These are phyloP conservation scores for Atta colombica DNA, from an alignment of 1,140 invertebrate species.

Conservation along the genomic window DNA sequence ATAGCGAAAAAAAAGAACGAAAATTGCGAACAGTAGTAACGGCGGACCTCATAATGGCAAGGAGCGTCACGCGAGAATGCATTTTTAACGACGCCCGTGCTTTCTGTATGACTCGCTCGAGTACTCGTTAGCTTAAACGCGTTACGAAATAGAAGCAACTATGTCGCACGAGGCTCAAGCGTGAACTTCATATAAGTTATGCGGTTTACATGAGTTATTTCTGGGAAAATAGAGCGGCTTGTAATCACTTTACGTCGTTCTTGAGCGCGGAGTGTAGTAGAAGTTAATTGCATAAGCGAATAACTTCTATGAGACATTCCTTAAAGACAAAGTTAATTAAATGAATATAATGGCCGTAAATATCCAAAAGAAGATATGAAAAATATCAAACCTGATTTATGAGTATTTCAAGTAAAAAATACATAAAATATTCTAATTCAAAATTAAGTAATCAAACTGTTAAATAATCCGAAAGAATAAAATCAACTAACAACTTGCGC, in stretches of 20 bases:
- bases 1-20: constrained; percentile 24
- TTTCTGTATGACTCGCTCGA: neutral
- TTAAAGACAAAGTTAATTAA: constrained; percentile 4
- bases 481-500: neutral
- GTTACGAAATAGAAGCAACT: constrained; percentile 38
- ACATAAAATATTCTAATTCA: neutral
- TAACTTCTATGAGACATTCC: neutral
- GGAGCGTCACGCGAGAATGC: constrained; percentile 64
- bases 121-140: constrained; percentile 55
- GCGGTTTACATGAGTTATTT: constrained; percentile 17
- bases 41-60: neutral
- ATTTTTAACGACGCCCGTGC: constrained; percentile 65
- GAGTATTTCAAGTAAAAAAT: too few species aligned
- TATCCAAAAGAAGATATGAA: neutral
- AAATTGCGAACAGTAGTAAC: neutral
- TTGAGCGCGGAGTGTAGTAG: neutral
- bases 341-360: neutral
- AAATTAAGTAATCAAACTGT: neutral
- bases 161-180: neutral
- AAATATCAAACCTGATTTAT: neutral
- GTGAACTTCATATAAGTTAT: constrained; percentile 58
- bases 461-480: neutral
- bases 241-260: constrained; percentile 48
- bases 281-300: constrained; percentile 48
- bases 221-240: constrained; percentile 45